Percentiles rank a stretch among this genome's conserved stretches.
These are phyloP conservation scores for Theonella swinhoei DNA, from an alignment of 37 sponge, comb jelly and placozoan genomes.

Conservation along the genomic window DNA sequence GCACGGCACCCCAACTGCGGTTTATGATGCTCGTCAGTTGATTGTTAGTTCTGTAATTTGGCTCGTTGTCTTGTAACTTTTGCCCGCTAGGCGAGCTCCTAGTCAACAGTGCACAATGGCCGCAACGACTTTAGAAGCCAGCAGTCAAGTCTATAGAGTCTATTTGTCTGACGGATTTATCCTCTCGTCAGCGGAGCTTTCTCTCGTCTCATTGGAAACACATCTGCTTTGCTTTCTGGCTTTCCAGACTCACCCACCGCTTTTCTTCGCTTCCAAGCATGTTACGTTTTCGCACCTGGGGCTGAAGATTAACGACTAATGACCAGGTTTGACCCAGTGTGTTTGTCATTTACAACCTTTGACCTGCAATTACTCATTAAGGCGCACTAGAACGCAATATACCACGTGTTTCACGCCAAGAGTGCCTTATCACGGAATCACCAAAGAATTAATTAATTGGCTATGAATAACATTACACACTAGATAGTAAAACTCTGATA, in stretches of 20 bases:
- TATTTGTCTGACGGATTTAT: neutral
- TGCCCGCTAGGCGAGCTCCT: neutral
- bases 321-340: too few species aligned
- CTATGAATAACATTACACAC: too few species aligned
- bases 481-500: too few species aligned
- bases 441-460: too few species aligned
- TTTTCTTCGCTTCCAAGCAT: neutral
- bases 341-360: too few species aligned
- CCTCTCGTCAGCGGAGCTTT: neutral
- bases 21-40: neutral
- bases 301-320: too few species aligned
- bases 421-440: too few species aligned
- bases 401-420: too few species aligned
- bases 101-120: neutral
- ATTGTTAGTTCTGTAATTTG: neutral
- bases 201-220: neutral
- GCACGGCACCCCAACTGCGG: too few species aligned
- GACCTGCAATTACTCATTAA: too few species aligned
- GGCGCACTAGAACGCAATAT: too few species aligned
- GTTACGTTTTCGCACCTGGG: neutral
- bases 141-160: neutral
- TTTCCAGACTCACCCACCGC: neutral
- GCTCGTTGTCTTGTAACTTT: neutral
- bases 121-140: neutral
- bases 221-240: too few species aligned